Evolutionary conservation across 2,797 vertebrate species (phyloP).

Genomic region (Syngnathus rostellatus): DNA sequence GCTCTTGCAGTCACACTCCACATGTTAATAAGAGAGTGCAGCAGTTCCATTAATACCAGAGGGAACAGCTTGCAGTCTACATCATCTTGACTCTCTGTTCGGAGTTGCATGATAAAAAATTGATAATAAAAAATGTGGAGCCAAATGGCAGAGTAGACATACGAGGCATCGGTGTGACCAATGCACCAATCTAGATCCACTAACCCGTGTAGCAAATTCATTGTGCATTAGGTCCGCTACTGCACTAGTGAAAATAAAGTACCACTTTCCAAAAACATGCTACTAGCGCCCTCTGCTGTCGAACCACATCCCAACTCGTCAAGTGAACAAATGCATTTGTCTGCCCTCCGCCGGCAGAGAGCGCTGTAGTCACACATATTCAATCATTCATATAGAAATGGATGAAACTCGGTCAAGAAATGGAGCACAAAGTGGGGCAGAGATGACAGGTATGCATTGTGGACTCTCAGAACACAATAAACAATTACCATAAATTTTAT

Average conservation of each 20-base stretch:
- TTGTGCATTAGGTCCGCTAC: neutral
- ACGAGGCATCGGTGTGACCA: neutral
- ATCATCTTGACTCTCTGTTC: neutral
- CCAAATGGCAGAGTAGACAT: neutral
- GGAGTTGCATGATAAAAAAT: neutral
- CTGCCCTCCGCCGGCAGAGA: constrained; percentile 27
- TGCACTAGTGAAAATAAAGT: neutral
- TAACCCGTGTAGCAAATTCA: neutral
- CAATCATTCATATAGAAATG: constrained; percentile 4
- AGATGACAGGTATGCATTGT: constrained; percentile 1
- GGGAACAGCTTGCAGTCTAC: neutral
- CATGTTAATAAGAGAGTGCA: constrained; percentile 5
- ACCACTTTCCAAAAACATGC: constrained; percentile 9
- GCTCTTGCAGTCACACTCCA: constrained; percentile 34
- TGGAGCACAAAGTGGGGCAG: neutral
- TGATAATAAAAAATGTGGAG: neutral
- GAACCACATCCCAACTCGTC: constrained; percentile 13
- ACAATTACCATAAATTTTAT: neutral
- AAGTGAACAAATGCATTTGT: constrained; percentile 41
- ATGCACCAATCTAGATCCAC: neutral
- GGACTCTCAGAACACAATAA: neutral
- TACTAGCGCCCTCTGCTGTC: constrained; percentile 53
- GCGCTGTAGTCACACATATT: constrained; percentile 36
- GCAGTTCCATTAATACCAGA: constrained; percentile 1
- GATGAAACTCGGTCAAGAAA: neutral